phyloP scores from a whole-genome alignment of 2,888 invertebrate genomes.

The Heliconius sara region DNA sequence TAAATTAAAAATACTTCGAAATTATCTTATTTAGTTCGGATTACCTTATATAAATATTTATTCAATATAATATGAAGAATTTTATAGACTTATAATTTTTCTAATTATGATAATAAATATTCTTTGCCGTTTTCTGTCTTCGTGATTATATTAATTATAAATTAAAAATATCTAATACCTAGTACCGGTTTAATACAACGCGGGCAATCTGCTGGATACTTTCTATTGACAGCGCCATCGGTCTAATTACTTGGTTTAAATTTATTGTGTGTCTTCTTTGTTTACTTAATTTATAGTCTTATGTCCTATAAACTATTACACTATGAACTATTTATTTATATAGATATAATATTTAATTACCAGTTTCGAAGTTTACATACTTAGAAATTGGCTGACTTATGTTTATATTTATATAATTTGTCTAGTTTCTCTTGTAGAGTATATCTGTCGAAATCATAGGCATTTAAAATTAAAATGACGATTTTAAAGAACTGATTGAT shows the following conservation, averaged over 20 bases:
- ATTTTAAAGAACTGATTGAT: too few relatives aligned
- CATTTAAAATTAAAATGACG: too few relatives aligned
- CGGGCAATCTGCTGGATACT: background rate
- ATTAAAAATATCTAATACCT: background rate
- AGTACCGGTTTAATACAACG: background rate
- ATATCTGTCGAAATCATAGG: too few relatives aligned
- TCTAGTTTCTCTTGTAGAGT: background rate
- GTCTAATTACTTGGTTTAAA: constrained; percentile 14
- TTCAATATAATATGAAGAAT: too few relatives aligned
- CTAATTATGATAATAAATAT: too few relatives aligned
- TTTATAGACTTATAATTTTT: too few relatives aligned
- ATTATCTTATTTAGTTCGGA: too few relatives aligned
- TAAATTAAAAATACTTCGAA: background rate
- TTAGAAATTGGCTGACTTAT: background rate
- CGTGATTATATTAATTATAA: background rate
- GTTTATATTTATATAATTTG: background rate
- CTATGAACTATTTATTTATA: background rate
- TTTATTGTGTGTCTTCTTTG: constrained; percentile 19
- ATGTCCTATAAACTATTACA: background rate
- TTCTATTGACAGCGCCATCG: constrained; percentile 18
- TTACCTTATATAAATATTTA: too few relatives aligned
- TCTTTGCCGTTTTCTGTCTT: background rate
- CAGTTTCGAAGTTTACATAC: background rate
- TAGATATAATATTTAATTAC: background rate
- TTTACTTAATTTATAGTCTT: constrained; percentile 26